Evolutionary conservation across 2,113 vertebrate species (phyloP).

Genomic region (Ceratotherium simum): DNA sequence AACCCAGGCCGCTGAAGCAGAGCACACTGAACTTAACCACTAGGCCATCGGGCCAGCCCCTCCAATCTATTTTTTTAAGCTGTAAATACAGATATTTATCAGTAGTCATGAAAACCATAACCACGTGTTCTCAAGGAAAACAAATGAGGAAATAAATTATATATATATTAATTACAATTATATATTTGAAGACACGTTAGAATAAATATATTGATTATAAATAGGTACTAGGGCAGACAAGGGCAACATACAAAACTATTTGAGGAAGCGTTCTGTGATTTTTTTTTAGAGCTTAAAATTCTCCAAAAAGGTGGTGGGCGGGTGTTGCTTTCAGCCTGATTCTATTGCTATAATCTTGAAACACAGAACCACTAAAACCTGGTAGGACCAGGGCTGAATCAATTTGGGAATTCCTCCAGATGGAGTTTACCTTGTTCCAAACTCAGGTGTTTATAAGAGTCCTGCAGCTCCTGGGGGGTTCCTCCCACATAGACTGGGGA

Average conservation of each 20-base stretch:
- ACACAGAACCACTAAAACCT: not conserved
- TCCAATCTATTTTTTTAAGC: not conserved
- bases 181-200: not conserved
- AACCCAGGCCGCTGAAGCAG: too few species aligned
- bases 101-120: not conserved
- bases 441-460: conserved; percentile 82
- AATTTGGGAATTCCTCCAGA: fast-evolving
- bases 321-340: not conserved
- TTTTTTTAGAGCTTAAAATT: not conserved
- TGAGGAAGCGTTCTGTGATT: not conserved
- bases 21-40: too few species aligned
- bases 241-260: not conserved
- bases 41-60: too few species aligned
- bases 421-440: conserved; percentile 90
- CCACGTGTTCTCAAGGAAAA: not conserved
- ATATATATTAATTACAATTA: not conserved
- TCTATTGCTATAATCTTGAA: not conserved
- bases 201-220: conserved; percentile 19
- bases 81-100: not conserved
- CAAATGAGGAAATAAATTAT: not conserved
- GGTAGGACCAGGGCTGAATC: fast-evolving
- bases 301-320: fast-evolving
- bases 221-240: fast-evolving
- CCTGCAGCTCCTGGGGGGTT: conserved; percentile 87
- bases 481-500: conserved; percentile 93